Evolutionary conservation across 2,113 vertebrate genomes (phyloP).

Genomic region (Brachyistius frenatus): DNA sequence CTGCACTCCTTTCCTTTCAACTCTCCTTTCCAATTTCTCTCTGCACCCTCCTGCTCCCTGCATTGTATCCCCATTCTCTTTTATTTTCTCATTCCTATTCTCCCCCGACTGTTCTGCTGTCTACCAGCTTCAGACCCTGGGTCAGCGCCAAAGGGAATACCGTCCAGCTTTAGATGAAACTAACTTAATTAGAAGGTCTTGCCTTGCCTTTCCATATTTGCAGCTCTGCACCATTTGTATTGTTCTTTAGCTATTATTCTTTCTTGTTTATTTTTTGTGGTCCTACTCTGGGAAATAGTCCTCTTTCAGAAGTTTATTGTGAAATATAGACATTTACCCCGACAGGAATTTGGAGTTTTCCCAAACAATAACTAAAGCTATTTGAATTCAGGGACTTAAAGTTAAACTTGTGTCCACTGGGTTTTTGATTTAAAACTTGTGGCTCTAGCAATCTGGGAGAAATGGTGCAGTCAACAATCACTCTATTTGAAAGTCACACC

Average conservation of each 20-base stretch:
- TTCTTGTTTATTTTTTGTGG: constrained; percentile 8
- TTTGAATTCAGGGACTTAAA: not conserved
- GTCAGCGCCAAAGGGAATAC: constrained; percentile 54
- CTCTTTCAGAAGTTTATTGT: constrained; percentile 13
- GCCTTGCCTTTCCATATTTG: constrained; percentile 5
- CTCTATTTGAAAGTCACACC: constrained; percentile 5
- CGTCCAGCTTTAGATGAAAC: constrained; percentile 36
- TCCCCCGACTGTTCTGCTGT: constrained; percentile 27
- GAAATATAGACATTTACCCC: constrained; percentile 27
- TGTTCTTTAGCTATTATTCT: constrained; percentile 21
- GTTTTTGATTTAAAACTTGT: constrained; percentile 1
- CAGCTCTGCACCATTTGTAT: constrained; percentile 12
- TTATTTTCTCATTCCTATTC: constrained; percentile 60
- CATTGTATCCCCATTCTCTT: constrained; percentile 42
- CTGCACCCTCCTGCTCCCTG: constrained; percentile 12
- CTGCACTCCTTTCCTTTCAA: constrained; percentile 18
- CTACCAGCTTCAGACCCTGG: constrained; percentile 42
- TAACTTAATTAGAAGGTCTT: constrained; percentile 49
- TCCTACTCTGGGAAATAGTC: not conserved
- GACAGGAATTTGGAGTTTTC: constrained; percentile 29
- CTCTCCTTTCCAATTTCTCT: constrained; percentile 41
- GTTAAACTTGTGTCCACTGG: constrained; percentile 5
- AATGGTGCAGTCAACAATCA: not conserved
- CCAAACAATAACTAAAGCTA: constrained; percentile 13
- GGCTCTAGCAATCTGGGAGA: not conserved